Conservation (phyloP, 2,113 vertebrate species). For the Larimichthys polyactis region DNA sequence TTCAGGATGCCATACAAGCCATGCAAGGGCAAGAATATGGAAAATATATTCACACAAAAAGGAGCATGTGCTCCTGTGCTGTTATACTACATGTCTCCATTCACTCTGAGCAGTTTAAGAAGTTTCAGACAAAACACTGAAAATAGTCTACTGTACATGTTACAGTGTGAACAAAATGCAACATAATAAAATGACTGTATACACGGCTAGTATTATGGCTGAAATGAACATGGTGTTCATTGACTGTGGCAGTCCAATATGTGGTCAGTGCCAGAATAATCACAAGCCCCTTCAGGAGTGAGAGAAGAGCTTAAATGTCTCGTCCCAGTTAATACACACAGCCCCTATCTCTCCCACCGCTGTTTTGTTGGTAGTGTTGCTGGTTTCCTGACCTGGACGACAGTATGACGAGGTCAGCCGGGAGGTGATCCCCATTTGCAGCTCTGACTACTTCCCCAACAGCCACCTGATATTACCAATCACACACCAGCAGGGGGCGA, state of each 20-base stretch:
- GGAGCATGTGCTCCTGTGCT: slow-evolving; percentile 5
- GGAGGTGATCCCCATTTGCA: slow-evolving; percentile 98
- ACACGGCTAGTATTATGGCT: not conserved
- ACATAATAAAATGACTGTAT: slow-evolving; percentile 9
- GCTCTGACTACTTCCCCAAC: slow-evolving; percentile 99
- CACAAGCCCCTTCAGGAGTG: slow-evolving; percentile 16
- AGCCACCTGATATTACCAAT: slow-evolving; percentile 92
- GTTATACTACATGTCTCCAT: slow-evolving; percentile 12
- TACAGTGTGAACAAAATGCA: not conserved
- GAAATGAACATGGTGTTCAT: not conserved
- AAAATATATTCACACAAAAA: slow-evolving; percentile 77
- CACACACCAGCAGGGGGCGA: slow-evolving; percentile 88
- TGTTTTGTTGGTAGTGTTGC: slow-evolving; percentile 76
- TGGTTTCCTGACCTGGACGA: slow-evolving; percentile 96
- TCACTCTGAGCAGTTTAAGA: slow-evolving; percentile 32
- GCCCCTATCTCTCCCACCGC: slow-evolving; percentile 77
- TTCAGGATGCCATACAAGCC: slow-evolving; percentile 53
- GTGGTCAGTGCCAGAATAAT: slow-evolving; percentile 28
- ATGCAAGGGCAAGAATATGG: slow-evolving; percentile 79
- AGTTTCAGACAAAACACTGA: slow-evolving; percentile 41
- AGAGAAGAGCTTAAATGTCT: slow-evolving; percentile 30
- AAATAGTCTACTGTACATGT: not conserved
- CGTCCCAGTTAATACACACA: slow-evolving; percentile 26
- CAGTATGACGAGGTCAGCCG: slow-evolving; percentile 99
- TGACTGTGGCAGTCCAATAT: slow-evolving; percentile 14